Evolutionary conservation across 2,113 vertebrate species (phyloP).

Genomic region (Jacana jacana): DNA sequence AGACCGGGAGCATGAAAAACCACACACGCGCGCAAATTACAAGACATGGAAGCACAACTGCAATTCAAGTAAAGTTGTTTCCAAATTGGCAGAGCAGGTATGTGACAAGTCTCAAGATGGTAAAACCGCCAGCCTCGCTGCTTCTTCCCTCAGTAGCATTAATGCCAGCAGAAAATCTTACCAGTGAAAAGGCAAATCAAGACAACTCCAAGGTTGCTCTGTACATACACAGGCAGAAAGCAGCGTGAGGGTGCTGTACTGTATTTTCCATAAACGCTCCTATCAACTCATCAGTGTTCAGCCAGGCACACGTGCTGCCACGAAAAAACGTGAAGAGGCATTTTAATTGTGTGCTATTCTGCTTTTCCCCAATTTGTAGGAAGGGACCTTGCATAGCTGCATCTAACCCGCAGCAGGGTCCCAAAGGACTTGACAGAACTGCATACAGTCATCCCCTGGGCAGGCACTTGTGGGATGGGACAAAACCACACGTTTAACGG

Average conservation of each 20-base stretch:
- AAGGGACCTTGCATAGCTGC: background rate
- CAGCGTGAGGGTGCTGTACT: background rate
- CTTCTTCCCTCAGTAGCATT: background rate
- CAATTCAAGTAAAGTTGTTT: background rate
- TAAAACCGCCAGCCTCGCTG: background rate
- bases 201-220: background rate
- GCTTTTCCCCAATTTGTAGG: background rate
- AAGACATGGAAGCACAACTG: background rate
- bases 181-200: conserved; percentile 15
- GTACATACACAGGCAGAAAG: background rate
- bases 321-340: background rate
- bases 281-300: background rate
- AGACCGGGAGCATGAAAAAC: background rate
- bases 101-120: background rate
- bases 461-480: background rate
- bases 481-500: background rate
- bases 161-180: background rate
- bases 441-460: background rate
- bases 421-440: background rate
- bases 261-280: background rate
- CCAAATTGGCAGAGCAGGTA: background rate
- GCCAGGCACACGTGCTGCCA: background rate
- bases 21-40: background rate
- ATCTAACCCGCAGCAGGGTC: background rate
- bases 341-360: background rate